Evolutionary conservation across 2,888 invertebrate species (phyloP).

Genomic region (Liposcelis brunnea): DNA sequence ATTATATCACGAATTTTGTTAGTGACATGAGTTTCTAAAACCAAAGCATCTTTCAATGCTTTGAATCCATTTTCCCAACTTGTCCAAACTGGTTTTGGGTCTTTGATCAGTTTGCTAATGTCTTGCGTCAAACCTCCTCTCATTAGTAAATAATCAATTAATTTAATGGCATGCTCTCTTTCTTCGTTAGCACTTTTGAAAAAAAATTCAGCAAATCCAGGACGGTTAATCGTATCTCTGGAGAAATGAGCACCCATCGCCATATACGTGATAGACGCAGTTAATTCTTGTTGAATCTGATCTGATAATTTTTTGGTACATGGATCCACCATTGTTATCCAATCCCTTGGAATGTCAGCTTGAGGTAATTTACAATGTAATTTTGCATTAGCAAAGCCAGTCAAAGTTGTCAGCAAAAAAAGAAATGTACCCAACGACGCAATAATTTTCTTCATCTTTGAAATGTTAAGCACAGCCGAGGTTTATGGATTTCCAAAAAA

Average conservation of each 20-base stretch:
- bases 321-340: conserved; percentile 47
- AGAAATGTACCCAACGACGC: background rate
- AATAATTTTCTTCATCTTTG: background rate
- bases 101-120: conserved; percentile 37
- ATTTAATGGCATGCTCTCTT: conserved; percentile 69
- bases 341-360: conserved; percentile 37
- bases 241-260: conserved; percentile 78
- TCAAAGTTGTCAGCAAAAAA: background rate
- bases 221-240: conserved; percentile 56
- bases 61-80: conserved; percentile 41
- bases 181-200: conserved; percentile 73
- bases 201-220: conserved; percentile 77
- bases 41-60: conserved; percentile 59
- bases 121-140: conserved; percentile 57
- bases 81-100: conserved; percentile 17
- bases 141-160: conserved; percentile 77
- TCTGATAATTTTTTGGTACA: conserved; percentile 44
- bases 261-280: conserved; percentile 64
- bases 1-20: conserved; percentile 54
- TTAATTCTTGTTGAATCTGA: conserved; percentile 64
- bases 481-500: conserved; percentile 30
- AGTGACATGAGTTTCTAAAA: conserved; percentile 63
- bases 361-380: conserved; percentile 18
- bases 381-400: background rate
- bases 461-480: conserved; percentile 22